Conservation (phyloP, 2,888 invertebrate genomes). For the Sphaeridia pumilis region DNA sequence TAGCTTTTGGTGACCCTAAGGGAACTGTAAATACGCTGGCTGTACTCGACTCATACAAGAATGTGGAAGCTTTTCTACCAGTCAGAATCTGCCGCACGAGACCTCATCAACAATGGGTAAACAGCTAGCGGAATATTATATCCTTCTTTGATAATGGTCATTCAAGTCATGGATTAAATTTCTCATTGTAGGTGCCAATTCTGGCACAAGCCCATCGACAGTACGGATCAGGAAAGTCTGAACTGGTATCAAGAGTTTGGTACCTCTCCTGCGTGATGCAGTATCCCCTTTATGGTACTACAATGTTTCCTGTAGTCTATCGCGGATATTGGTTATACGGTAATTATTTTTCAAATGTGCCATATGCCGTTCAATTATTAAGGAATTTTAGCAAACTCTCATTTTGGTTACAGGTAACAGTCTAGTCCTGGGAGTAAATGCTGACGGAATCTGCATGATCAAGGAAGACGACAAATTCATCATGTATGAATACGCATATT, state of each 20-base stretch:
- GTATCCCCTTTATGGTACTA: slow-evolving; percentile 82
- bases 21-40: slow-evolving; percentile 44
- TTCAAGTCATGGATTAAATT: slow-evolving; percentile 5
- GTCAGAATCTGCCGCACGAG: slow-evolving; percentile 63
- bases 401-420: slow-evolving; percentile 41
- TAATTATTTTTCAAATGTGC: background rate
- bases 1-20: slow-evolving; percentile 71
- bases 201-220: slow-evolving; percentile 77
- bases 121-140: background rate
- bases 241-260: slow-evolving; percentile 81
- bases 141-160: background rate
- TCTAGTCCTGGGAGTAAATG: slow-evolving; percentile 69
- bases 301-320: slow-evolving; percentile 77
- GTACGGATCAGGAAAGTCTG: slow-evolving; percentile 83
- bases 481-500: slow-evolving; percentile 78
- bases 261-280: slow-evolving; percentile 94
- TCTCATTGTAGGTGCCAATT: slow-evolving; percentile 54
- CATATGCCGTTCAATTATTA: background rate
- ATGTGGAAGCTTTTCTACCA: slow-evolving; percentile 83
- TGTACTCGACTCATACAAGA: slow-evolving; percentile 73
- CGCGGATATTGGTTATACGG: slow-evolving; percentile 87
- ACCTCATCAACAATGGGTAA: slow-evolving; percentile 70
- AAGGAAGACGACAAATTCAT: slow-evolving; percentile 86
- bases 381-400: background rate
- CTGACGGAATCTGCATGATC: slow-evolving; percentile 80